Evolutionary conservation across 2,797 vertebrate genomes (phyloP).

Genomic region (Platalea minor): DNA sequence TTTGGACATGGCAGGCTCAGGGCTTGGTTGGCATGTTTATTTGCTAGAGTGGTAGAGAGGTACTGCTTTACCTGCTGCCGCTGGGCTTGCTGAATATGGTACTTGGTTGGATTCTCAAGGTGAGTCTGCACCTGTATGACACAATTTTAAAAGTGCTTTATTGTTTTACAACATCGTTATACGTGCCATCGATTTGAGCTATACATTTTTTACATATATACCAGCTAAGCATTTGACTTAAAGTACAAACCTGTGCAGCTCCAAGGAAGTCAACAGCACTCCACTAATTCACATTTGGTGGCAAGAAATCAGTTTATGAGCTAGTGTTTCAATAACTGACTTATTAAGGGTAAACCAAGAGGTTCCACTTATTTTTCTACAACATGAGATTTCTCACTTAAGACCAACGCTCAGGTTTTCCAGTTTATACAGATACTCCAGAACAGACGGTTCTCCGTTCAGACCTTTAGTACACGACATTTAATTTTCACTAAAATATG

Average conservation of each 20-base stretch:
- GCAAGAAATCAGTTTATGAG: not conserved
- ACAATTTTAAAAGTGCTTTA: not conserved
- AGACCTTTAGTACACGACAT: not conserved
- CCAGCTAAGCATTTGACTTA: not conserved
- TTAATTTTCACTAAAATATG: not conserved
- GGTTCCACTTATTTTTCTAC: not conserved
- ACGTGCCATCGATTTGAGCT: not conserved
- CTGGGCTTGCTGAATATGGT: slow-evolving; percentile 95
- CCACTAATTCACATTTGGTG: not conserved
- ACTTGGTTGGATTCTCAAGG: slow-evolving; percentile 94
- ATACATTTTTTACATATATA: not conserved
- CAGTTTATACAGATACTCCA: not conserved
- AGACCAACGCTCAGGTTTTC: not conserved
- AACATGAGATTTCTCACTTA: not conserved
- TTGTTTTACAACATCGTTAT: accelerated
- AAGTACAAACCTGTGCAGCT: not conserved
- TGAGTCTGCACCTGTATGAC: slow-evolving; percentile 88
- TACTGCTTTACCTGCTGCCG: slow-evolving; percentile 98
- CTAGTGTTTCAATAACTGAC: not conserved
- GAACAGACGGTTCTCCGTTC: not conserved
- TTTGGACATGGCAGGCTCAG: slow-evolving; percentile 93
- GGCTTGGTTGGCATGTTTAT: slow-evolving; percentile 89
- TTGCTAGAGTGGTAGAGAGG: slow-evolving; percentile 90
- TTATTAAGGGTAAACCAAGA: not conserved
- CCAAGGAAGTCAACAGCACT: not conserved